Evolutionary conservation across 2,113 vertebrate genomes (phyloP).

Genomic region (Terrapene triunguis): DNA sequence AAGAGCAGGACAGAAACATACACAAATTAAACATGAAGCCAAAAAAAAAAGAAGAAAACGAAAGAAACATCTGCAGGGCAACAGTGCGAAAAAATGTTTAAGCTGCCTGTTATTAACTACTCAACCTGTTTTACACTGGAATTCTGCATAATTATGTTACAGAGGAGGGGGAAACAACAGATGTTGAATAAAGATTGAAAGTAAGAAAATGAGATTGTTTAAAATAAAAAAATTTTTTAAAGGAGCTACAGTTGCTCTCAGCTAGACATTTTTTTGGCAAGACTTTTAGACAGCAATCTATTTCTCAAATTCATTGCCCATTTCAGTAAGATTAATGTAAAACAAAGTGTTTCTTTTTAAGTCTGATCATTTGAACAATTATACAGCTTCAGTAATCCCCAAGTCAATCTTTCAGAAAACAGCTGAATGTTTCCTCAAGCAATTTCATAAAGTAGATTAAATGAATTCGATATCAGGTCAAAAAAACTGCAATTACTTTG

Average conservation of each 20-base stretch:
- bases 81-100: slow-evolving; percentile 67
- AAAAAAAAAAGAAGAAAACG: background rate
- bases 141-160: slow-evolving; percentile 72
- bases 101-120: slow-evolving; percentile 67
- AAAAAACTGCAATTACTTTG: slow-evolving; percentile 51
- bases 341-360: slow-evolving; percentile 68
- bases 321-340: slow-evolving; percentile 77
- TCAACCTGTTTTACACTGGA: slow-evolving; percentile 70
- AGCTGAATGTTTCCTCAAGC: slow-evolving; percentile 68
- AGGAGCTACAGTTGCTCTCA: slow-evolving; percentile 37
- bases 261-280: slow-evolving; percentile 60
- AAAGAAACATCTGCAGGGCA: slow-evolving; percentile 67
- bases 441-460: slow-evolving; percentile 73
- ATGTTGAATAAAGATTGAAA: slow-evolving; percentile 74
- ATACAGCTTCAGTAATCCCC: slow-evolving; percentile 57
- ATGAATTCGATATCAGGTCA: slow-evolving; percentile 65
- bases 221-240: background rate
- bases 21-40: slow-evolving; percentile 59
- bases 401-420: slow-evolving; percentile 66
- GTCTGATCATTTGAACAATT: slow-evolving; percentile 72
- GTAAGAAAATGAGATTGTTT: slow-evolving; percentile 63
- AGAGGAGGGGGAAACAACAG: slow-evolving; percentile 56
- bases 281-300: slow-evolving; percentile 63
- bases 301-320: slow-evolving; percentile 68
- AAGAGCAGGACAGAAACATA: slow-evolving; percentile 43